Percentiles rank a stretch among this genome's conserved stretches.
These are phyloP conservation scores for Ophioninae sp. DNA, from an alignment of 2,888 invertebrate species.

Conservation along the genomic window DNA sequence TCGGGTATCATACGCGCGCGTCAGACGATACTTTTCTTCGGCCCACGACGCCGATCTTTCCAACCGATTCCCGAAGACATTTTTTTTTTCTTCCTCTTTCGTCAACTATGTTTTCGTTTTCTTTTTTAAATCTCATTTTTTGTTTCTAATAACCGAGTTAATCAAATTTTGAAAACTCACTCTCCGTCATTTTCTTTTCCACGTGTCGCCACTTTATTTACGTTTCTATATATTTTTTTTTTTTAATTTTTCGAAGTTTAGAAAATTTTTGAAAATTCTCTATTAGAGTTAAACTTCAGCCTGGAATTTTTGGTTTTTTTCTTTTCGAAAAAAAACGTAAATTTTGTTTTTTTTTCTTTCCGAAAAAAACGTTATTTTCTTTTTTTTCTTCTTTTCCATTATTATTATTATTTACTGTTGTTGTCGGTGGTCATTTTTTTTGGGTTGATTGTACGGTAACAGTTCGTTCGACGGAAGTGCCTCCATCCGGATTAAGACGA, in stretches of 20 bases:
- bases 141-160: too few species aligned
- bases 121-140: too few species aligned
- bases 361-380: not conserved
- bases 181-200: too few species aligned
- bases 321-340: not conserved
- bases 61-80: not conserved
- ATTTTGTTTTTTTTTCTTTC: too few species aligned
- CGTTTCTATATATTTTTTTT: too few species aligned
- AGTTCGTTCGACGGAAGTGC: conserved; percentile 3
- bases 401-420: not conserved
- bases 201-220: too few species aligned
- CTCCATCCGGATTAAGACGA: conserved; percentile 13
- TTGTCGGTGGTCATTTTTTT: too few species aligned
- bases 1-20: conserved; percentile 30
- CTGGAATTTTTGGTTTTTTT: too few species aligned
- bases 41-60: not conserved
- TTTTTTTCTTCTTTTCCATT: not conserved
- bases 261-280: too few species aligned
- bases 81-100: conserved; percentile 22
- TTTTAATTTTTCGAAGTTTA: too few species aligned
- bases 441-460: not conserved
- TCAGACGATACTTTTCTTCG: conserved; percentile 18
- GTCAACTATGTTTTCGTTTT: not conserved
- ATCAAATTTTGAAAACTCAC: too few species aligned
- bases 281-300: too few species aligned